A percentile compares a stretch with the other conserved stretches of the same genome.
Evolutionary conservation across 1,140 invertebrate species (phyloP).

Genomic region (Papilio polyxenes): DNA sequence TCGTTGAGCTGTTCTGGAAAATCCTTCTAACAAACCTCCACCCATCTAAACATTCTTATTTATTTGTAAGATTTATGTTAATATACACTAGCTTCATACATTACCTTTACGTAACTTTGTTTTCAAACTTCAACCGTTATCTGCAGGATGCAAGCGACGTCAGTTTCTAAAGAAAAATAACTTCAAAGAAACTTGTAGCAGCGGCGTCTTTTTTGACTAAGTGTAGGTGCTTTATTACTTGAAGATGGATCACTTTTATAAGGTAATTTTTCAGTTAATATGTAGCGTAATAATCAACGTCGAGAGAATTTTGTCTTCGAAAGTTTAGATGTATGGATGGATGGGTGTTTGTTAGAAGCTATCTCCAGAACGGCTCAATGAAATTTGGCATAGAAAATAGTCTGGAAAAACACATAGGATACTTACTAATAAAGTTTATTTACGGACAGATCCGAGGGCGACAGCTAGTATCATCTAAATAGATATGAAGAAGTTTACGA

Average conservation of each 20-base stretch:
- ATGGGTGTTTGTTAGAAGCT: no score
- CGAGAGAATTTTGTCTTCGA: background rate
- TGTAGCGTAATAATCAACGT: background rate
- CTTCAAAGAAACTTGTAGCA: background rate
- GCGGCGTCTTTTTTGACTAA: background rate
- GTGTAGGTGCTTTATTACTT: slow-evolving; percentile 1
- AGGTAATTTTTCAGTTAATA: background rate
- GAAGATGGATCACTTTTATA: slow-evolving; percentile 14
- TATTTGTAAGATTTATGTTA: no score
- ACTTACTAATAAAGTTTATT: no score
- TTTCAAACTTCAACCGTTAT: background rate
- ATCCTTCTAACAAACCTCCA: no score
- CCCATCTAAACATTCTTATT: no score
- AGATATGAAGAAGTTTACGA: no score
- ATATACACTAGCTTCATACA: background rate
- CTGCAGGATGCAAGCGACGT: slow-evolving; percentile 12
- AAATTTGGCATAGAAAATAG: no score
- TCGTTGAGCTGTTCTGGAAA: no score
- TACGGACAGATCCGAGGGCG: no score
- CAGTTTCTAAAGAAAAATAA: background rate
- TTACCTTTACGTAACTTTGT: slow-evolving; percentile 1
- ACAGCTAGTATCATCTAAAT: background rate
- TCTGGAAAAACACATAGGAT: no score
- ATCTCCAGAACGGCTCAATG: no score
- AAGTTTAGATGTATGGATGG: no score